phyloP scores from a whole-genome alignment of 2,888 invertebrate genomes.

The Drosophila colorata region DNA sequence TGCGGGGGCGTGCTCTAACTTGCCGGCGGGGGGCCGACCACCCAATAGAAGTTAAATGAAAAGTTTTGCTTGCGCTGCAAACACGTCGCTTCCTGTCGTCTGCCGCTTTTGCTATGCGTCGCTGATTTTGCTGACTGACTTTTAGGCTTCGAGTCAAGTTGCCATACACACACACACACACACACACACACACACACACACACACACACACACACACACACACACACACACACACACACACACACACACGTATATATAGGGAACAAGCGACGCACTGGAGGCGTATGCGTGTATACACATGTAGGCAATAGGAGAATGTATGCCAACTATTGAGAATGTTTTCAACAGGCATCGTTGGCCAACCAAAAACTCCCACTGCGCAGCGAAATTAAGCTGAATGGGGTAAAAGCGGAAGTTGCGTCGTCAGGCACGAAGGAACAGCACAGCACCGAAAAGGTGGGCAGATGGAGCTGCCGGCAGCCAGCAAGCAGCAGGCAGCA shows the following conservation, averaged over 20 bases:
- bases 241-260: no score
- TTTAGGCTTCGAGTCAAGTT: conserved; percentile 76
- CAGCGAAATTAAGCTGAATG: conserved; percentile 71
- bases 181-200: conserved; percentile 15
- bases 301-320: conserved; percentile 55
- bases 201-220: conserved; percentile 21
- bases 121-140: conserved; percentile 78
- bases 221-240: conserved; percentile 17
- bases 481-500: conserved; percentile 33
- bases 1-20: conserved; percentile 4
- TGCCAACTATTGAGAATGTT: conserved; percentile 71
- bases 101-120: conserved; percentile 74
- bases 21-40: conserved; percentile 28
- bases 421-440: conserved; percentile 66
- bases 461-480: conserved; percentile 28
- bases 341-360: conserved; percentile 65
- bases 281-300: conserved; percentile 57
- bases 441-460: conserved; percentile 22
- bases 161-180: conserved; percentile 28
- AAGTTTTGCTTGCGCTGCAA: conserved; percentile 82
- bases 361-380: conserved; percentile 48
- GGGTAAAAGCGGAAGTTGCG: conserved; percentile 76
- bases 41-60: conserved; percentile 79
- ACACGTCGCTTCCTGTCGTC: conserved; percentile 81
- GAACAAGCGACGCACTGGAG: conserved; percentile 16